Evolutionary conservation across 2,797 vertebrate species (phyloP), one percentile per base, ranked within the genome.

Genomic region (Basileuterus tristriatus): DNA sequence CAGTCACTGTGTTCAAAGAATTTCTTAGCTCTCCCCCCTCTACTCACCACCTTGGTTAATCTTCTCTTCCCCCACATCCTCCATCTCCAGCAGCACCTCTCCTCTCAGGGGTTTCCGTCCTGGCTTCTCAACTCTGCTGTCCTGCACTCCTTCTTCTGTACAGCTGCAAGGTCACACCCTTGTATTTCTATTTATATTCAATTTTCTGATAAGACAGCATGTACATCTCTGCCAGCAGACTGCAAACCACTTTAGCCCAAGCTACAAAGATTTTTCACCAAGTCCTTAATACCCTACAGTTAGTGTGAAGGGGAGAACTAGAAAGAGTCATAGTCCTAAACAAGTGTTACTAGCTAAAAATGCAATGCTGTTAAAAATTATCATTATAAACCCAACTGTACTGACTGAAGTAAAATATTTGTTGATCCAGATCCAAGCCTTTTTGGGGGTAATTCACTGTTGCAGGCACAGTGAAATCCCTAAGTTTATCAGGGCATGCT

Each of bases 61-160:
- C 29, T 78, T 29, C 56, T 79, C 52, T 63, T 15, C 55, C 62
- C 76, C 89, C 83, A 91, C 94, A 87, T 91, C 89, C 91, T 94
- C 82, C 60, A 11, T 69, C 83, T 92, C 79, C 78, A 92, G 53
- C 58, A 81, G 27, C 53, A 13, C 49, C 44, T 11, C 44, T 77
- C 20, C 59, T 29, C 55, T 92, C 79, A 58, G 50, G 62, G 13
- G 9, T 78, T 72, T 80, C 6, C 0, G 0, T 46, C 29, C 39
- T 32, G 84, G 65, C 9, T 11, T 71, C 77, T 91, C 83, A 24
- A 4, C 76, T 76, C 74, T 74, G 59, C 67, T 76, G 37, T 56
- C 74, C 93, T 43, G 11, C 19, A 19, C 65, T 77, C n/a, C n/a
- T 75, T 34, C 21, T 58, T 77, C 46, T 74, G 49, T 17, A 47